Conservation (phyloP, 2,113 vertebrate species). For the Chinchilla lanigera region DNA sequence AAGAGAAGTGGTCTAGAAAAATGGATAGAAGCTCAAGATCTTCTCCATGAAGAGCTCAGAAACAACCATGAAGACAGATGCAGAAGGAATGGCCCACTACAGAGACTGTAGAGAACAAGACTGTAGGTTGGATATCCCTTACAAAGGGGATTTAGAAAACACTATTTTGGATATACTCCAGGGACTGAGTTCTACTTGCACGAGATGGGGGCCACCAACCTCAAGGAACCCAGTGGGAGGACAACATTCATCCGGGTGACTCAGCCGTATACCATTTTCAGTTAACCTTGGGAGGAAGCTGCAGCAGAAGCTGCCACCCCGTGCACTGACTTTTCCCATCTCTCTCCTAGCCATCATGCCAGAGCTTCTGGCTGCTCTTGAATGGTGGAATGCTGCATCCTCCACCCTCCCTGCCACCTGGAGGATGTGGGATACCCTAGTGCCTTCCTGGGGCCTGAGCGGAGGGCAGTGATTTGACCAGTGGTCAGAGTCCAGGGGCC, state of each 20-base stretch:
- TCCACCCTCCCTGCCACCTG: neutral
- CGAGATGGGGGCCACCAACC: slow-evolving; percentile 97
- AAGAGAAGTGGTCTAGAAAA: neutral
- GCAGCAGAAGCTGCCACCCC: neutral
- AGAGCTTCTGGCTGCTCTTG: neutral
- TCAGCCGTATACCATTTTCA: slow-evolving; percentile 95
- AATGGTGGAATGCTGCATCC: neutral
- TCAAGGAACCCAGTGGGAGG: slow-evolving; percentile 96
- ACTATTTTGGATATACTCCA: slow-evolving; percentile 95
- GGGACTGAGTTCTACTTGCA: slow-evolving; percentile 97
- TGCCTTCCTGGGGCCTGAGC: neutral
- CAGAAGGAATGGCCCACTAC: neutral
- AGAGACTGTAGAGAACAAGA: slow-evolving; percentile 95
- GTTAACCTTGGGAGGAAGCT: slow-evolving; percentile 74
- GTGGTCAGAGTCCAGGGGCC: neutral
- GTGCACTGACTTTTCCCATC: neutral
- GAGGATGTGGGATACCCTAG: neutral
- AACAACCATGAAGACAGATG: neutral
- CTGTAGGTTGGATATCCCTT: slow-evolving; percentile 96
- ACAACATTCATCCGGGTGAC: slow-evolving; percentile 98
- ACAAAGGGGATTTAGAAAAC: slow-evolving; percentile 93
- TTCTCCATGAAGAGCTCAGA: neutral
- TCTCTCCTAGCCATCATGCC: neutral
- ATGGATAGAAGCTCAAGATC: neutral
- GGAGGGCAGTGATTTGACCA: neutral